A percentile compares a stretch with the other conserved stretches of the same genome.
Conservation (phyloP, 2,113 vertebrate genomes). For the Baryphthengus martii region DNA sequence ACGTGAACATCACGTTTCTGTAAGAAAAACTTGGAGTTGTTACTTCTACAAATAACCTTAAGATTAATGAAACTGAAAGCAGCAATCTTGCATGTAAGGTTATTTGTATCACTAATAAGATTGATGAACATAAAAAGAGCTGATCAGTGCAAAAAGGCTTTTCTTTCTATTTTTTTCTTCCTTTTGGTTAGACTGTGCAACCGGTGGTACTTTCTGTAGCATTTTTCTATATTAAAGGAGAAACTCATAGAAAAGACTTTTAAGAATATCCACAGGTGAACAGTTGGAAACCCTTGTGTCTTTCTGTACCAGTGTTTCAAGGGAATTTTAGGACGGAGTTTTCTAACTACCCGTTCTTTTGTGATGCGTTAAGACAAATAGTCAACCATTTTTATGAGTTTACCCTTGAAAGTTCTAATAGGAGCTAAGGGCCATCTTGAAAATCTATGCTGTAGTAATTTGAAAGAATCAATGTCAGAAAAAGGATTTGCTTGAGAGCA, state of each 20-base stretch:
- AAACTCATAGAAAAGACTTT: neutral
- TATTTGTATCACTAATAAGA: neutral
- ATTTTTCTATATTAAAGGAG: neutral
- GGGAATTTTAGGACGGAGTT: neutral
- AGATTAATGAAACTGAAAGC: neutral
- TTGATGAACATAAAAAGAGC: neutral
- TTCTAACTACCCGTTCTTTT: neutral
- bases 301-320: neutral
- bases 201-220: neutral
- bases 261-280: slow-evolving; percentile 3
- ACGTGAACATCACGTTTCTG: neutral
- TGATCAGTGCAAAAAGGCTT: neutral
- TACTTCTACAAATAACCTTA: neutral
- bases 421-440: neutral
- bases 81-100: neutral
- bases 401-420: neutral
- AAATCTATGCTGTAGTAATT: neutral
- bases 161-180: neutral
- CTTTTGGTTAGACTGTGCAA: neutral
- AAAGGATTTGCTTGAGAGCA: slow-evolving; percentile 26
- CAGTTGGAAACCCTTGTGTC: neutral
- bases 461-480: neutral
- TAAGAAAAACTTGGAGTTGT: neutral
- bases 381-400: neutral
- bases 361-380: neutral